Base-by-base conservation (phyloP, 2,888 invertebrate species). In the Halocaridina rubra region DNA sequence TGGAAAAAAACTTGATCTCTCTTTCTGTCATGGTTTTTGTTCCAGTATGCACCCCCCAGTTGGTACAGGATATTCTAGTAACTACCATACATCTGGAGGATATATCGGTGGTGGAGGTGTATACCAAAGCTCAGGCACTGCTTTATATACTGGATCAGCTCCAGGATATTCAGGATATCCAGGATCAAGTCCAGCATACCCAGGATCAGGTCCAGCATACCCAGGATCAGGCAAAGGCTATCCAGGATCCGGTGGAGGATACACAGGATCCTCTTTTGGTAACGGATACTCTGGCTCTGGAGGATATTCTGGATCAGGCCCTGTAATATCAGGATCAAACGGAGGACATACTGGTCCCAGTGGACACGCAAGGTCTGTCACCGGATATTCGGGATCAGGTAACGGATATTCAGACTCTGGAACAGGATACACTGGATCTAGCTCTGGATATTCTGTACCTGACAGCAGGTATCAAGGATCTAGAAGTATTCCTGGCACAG, bases 31-130 rank as follows among this genome's bases (percentile, higher is more conserved):
- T 10, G 10, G 46, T 46, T 8, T 46, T 59, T n/a, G 3, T 22
- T 74, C 10, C 64, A 77, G 77, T 57, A 77, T 77, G 77, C 77
- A 77, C 64, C 77, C 77, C 33, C 77, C 59, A 2, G 29, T 53
- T 13, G 53, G 53, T n/a, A 53, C 53, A 53, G 53, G 53, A 53
- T 53, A 53, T 19, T 53, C 53, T n/a, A 19, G 53, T n/a, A 53
- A 16, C 19, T 53, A 53, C 53, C 53, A 53, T 16, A n/a, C 53
- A 4, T 53, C 53, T 53, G 53, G 53, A 53, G 53, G 53, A 53
- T 53, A 53, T 19, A 19, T 16, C 4, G 19, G 53, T 53, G 19
- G n/a, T 53, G 53, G 53, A 53, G 53, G 53, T 53, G n/a, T n/a
- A n/a, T 53, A 53, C 19, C 16, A 16, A 53, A 19, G 53, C 4